Base-by-base conservation (phyloP, 2,797 vertebrate genomes). In the Semotilus atromaculatus region DNA sequence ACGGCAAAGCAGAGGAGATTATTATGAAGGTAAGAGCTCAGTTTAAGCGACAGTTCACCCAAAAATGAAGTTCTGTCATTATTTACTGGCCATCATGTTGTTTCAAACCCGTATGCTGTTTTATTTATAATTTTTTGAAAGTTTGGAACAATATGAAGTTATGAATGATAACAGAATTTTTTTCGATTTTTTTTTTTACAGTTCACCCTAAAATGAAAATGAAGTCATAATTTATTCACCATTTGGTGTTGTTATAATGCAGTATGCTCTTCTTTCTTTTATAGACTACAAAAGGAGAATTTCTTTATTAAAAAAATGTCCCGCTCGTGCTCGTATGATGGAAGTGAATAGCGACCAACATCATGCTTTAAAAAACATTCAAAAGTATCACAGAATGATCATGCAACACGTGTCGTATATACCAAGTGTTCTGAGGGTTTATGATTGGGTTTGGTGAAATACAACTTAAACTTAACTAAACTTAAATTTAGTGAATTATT, bases 1-100 rank as follows among this genome's bases (percentile, higher is more conserved):
- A 97, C 3, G 95, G 97, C 84, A 96, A 96, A 86, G 90, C 94
- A 51, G 94, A 95, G 67, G 96, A 98, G 90, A 96, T 97, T 81
- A 95, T 97, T 53, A 95, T 95, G 95, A 97, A 97, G 96, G 97
- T 98, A 93, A 48, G 11, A 80, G n/a, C 13, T 29, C 2, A 31
- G 40, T 45, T 55, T 38, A 36, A 78, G 16, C 3, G 11, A 26
- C 31, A 71, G 29, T 21, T 19, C 16, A 36, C 53, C 13, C n/a
- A 45, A 8, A 45, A 68, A 53, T 70, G 0, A 36, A 16, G 43
- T 45, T 16, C 4, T 16, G 45, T 48, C 4, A 48, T 16, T 48
- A 16, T 48, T 48, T 48, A 48, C 23, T 58, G 4, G 55, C 8
- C 9, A 11, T 55, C 21, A 4, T n/a, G 53, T 23, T 55, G 21